A percentile compares a stretch with the other conserved stretches of the same genome.
Conservation (phyloP, 2,797 vertebrate species). For the Cygnus olor region DNA sequence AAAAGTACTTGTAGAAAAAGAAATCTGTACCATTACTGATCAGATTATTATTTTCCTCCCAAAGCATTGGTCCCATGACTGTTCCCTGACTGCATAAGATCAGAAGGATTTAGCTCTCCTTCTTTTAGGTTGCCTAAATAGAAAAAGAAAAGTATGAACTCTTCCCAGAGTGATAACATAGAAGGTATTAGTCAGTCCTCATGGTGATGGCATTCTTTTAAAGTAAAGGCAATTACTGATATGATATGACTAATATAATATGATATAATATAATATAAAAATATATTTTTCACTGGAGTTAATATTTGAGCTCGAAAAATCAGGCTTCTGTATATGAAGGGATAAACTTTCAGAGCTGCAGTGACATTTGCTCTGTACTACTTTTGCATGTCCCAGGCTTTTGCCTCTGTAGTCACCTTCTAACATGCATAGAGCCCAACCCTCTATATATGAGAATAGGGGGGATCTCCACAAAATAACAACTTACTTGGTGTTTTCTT, state of each 20-base stretch:
- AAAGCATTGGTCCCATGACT: not conserved
- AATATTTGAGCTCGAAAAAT: not conserved
- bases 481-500: not conserved
- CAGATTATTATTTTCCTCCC: not conserved
- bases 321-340: not conserved
- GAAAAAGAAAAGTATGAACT: not conserved
- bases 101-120: not conserved
- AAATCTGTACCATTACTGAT: not conserved
- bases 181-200: not conserved
- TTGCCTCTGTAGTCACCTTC: not conserved
- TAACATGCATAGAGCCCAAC: not conserved
- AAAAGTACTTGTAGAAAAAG: not conserved
- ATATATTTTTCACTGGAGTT: not conserved
- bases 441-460: not conserved
- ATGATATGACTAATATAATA: no score
- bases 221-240: not conserved
- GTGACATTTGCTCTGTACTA: constrained; percentile 29
- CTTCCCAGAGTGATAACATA: not conserved
- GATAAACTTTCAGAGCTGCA: constrained; percentile 40
- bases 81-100: not conserved
- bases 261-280: no score
- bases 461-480: not conserved
- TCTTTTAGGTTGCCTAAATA: not conserved
- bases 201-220: not conserved
- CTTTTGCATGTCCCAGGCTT: not conserved